These are phyloP conservation scores for Nyctereutes procyonoides DNA, from an alignment of 2,113 vertebrate genomes.

Conservation along the genomic window DNA sequence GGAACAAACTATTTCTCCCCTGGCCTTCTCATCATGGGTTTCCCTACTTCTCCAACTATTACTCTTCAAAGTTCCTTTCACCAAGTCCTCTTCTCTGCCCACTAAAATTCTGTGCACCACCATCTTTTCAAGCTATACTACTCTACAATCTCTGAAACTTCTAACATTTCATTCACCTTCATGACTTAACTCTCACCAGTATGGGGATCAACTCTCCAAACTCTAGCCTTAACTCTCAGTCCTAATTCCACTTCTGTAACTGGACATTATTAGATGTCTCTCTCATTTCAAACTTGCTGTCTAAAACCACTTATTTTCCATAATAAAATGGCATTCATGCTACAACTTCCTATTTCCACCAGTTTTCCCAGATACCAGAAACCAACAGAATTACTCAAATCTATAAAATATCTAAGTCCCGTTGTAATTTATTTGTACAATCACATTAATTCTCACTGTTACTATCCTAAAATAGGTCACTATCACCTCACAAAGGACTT, in stretches of 20 bases:
- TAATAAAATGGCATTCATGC: neutral
- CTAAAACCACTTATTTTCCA: slow-evolving; percentile 46
- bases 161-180: neutral
- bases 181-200: neutral
- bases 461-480: neutral
- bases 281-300: neutral
- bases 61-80: slow-evolving; percentile 3
- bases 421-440: neutral
- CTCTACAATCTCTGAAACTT: neutral
- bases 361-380: neutral
- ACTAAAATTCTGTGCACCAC: neutral
- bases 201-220: neutral
- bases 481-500: neutral
- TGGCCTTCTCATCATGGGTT: neutral
- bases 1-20: neutral
- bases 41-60: neutral
- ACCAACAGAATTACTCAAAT: neutral
- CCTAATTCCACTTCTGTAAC: neutral
- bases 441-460: neutral
- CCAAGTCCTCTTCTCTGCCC: neutral
- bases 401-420: neutral
- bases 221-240: neutral
- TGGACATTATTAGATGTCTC: neutral
- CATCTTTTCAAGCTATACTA: neutral
- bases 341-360: neutral